Conservation (phyloP, 2,888 invertebrate genomes). For the Synergus japonicus region DNA sequence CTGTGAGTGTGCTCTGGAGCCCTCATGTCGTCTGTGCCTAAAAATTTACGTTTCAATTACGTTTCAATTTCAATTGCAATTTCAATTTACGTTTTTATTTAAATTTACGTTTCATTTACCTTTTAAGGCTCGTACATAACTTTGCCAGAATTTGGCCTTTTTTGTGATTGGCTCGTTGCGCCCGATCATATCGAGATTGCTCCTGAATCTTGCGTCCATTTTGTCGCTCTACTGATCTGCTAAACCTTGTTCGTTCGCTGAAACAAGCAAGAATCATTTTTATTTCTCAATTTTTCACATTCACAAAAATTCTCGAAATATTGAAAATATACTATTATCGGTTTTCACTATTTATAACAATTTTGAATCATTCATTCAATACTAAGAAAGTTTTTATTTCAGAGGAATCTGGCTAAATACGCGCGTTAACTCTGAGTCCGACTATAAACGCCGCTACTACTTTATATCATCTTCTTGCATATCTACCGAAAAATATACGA, state of each 20-base stretch:
- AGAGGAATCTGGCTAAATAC: not conserved
- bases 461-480: not conserved
- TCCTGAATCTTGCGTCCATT: slow-evolving; percentile 87
- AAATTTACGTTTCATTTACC: slow-evolving; percentile 79
- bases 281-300: not conserved
- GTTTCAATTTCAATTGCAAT: no score
- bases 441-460: not conserved
- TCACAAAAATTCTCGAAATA: no score
- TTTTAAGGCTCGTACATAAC: slow-evolving; percentile 94
- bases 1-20: slow-evolving; percentile 86
- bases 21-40: slow-evolving; percentile 94
- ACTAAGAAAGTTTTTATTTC: no score
- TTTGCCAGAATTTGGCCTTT: slow-evolving; percentile 96
- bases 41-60: slow-evolving; percentile 2
- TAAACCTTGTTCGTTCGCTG: slow-evolving; percentile 88
- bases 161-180: slow-evolving; percentile 94
- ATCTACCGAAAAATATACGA: not conserved
- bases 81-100: no score
- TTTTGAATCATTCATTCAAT: no score
- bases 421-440: not conserved
- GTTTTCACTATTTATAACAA: no score
- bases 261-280: slow-evolving; percentile 51
- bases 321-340: no score
- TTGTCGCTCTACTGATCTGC: slow-evolving; percentile 82
- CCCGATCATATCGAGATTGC: slow-evolving; percentile 95